A percentile compares a stretch with the other conserved stretches of the same genome.
Conservation (phyloP, 2,113 vertebrate genomes). For the Daphoenositta chrysoptera region DNA sequence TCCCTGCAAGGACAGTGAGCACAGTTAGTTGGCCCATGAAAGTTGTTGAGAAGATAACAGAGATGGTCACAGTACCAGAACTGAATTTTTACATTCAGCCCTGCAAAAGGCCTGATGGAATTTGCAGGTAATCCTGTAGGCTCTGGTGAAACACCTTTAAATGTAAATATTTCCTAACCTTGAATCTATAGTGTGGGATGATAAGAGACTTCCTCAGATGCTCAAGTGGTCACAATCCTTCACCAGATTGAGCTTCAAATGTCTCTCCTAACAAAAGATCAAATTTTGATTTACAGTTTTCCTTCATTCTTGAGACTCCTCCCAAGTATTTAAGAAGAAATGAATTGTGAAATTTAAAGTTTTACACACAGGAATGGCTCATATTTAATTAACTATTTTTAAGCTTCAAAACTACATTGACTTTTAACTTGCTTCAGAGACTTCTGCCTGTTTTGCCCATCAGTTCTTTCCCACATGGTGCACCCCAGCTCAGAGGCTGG, state of each 20-base stretch:
- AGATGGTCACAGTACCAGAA: background rate
- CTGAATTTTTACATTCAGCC: background rate
- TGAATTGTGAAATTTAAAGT: background rate
- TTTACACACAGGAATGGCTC: background rate
- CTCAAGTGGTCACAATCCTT: background rate
- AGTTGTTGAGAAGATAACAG: background rate
- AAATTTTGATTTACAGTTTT: background rate
- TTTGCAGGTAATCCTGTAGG: background rate
- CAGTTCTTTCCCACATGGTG: background rate
- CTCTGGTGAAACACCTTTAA: background rate
- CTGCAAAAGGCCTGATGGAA: background rate
- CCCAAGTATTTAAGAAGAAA: background rate
- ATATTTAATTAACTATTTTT: background rate
- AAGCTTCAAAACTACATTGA: background rate
- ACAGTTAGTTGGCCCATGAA: background rate
- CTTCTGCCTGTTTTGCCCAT: background rate
- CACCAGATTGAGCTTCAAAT: background rate
- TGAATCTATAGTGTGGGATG: background rate
- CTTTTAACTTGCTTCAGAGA: background rate
- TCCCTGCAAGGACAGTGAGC: background rate
- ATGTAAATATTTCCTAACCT: background rate
- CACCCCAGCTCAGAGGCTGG: background rate
- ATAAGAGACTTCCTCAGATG: background rate
- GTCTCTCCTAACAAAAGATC: background rate
- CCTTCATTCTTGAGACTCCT: background rate